Evolutionary conservation across 2,888 invertebrate species (phyloP), one percentile per base, ranked within the genome.

Genomic region (Rotaria macrura): DNA sequence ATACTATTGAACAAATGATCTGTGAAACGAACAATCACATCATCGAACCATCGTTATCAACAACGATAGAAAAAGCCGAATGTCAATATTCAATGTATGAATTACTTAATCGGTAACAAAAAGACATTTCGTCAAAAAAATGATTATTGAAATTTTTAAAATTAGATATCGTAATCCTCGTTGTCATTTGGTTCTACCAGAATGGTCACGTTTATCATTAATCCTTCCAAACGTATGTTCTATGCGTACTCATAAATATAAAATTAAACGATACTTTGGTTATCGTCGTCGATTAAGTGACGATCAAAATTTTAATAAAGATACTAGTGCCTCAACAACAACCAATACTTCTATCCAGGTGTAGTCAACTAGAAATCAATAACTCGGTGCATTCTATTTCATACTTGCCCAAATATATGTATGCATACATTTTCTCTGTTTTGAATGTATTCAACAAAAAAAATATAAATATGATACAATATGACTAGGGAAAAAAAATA

Each of bases 201-300:
- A 79, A 43, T 79, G 79, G 79, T 79, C 79, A 43, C 79, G 79
- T 43, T 43, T 79, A 79, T 43, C 43, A 12, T 79, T 79, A 79
- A 79, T 79, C 20, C 43, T 79, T 43, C 43, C 79, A 2, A 43
- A 25, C n/a, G 79, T 79, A n/a, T 79, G 79, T 79, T 25, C 79
- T 25, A 79, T 79, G 79, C 79, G 79, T 43, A 14, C 25, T n/a
- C 79, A 79, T 43, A 23, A 25, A 9, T 79, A 79, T n/a, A 79
- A 79, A 79, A 79, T 79, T 7, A 79, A 79, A 79, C 43, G 79
- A n/a, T 79, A 79, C 34, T 79, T 79, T 79, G 79, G 43, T 43
- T 79, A 79, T 79, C 79, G 79, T n/a, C 79, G 79, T 43, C 79
- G 79, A 40, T 79, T 79, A 79, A 14, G n/a, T 43, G 79, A 79